phyloP scores from a whole-genome alignment of 1,140 invertebrate genomes.

The Drosophila cardini region DNA sequence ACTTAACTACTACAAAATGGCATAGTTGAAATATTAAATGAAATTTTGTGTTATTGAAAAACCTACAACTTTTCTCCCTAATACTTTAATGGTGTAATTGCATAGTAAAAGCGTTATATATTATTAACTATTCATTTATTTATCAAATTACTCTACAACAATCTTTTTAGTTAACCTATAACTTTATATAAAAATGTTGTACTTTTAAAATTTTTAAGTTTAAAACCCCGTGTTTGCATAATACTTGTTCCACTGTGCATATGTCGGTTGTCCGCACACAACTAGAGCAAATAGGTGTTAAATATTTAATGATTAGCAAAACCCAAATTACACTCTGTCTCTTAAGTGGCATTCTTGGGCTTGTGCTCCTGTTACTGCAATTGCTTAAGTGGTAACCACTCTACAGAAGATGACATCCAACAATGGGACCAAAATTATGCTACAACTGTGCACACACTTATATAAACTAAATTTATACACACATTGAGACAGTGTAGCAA shows the following conservation, averaged over 20 bases:
- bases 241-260: conserved; percentile 5
- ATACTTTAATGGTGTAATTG: too few relatives aligned
- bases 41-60: too few relatives aligned
- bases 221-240: not conserved
- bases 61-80: too few relatives aligned
- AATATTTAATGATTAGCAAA: conserved; percentile 75
- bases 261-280: conserved; percentile 13
- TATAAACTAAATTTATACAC: conserved; percentile 23
- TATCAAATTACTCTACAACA: too few relatives aligned
- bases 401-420: conserved; percentile 1
- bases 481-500: not conserved
- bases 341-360: conserved; percentile 14
- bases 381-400: conserved; percentile 64
- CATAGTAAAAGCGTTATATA: too few relatives aligned
- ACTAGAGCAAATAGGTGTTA: conserved; percentile 64
- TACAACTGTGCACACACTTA: conserved; percentile 12
- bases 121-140: too few relatives aligned
- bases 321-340: conserved; percentile 26
- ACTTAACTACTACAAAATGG: not conserved
- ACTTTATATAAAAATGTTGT: too few relatives aligned
- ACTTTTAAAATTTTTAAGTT: too few relatives aligned
- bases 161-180: too few relatives aligned
- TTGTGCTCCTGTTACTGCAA: conserved; percentile 26
- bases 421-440: conserved; percentile 22
- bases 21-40: not conserved